Percentiles rank a stretch among this genome's conserved stretches.
Evolutionary conservation across 2,797 vertebrate genomes (phyloP).

Genomic region (Anguilla marmorata): DNA sequence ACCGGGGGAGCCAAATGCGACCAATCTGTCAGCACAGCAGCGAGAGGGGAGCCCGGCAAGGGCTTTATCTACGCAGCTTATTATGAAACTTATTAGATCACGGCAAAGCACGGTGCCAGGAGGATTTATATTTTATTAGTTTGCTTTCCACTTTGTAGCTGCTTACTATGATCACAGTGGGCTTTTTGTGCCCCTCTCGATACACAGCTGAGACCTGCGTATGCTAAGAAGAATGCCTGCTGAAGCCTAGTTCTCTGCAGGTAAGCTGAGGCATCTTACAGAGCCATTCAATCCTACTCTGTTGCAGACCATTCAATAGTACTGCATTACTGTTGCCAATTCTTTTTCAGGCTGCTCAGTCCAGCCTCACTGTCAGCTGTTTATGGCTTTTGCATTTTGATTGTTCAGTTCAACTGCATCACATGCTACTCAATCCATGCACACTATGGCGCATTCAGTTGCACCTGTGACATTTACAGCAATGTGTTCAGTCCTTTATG

Average conservation of each 20-base stretch:
- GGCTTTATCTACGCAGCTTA: neutral
- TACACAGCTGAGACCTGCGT: neutral
- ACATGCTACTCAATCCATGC: neutral
- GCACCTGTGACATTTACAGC: neutral
- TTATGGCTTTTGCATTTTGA: neutral
- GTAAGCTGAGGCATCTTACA: neutral
- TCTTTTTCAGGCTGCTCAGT: neutral
- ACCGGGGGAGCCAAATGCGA: constrained; percentile 1
- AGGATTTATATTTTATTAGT: constrained; percentile 27
- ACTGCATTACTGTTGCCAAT: neutral
- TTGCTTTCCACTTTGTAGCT: constrained; percentile 27
- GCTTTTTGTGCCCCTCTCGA: neutral
- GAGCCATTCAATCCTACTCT: neutral
- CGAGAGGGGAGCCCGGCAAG: neutral
- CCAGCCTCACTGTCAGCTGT: neutral
- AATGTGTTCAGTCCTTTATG: neutral
- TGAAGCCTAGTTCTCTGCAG: neutral
- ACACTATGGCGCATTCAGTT: neutral
- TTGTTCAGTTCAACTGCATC: neutral
- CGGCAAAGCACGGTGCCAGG: neutral
- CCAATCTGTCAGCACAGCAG: neutral
- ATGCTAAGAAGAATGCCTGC: neutral
- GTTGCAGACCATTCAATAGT: neutral
- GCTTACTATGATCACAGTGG: constrained; percentile 14
- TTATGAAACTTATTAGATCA: constrained; percentile 28